Percentiles rank a stretch among this genome's conserved stretches.
Evolutionary conservation across 2,113 vertebrate genomes (phyloP).

Genomic region (Eudyptes chrysolophus): DNA sequence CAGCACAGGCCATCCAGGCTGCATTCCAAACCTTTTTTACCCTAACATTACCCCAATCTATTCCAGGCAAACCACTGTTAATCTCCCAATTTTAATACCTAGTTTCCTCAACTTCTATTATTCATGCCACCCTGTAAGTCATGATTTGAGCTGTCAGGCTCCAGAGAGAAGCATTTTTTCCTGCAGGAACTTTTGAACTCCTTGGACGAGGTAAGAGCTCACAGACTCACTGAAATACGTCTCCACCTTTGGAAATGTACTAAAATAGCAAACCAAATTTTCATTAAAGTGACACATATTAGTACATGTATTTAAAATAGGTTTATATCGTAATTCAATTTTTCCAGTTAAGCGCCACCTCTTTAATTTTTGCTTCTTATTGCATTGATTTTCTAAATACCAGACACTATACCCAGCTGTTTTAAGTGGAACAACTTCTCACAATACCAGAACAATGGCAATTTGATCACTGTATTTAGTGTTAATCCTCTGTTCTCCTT

Average conservation of each 20-base stretch:
- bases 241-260: neutral
- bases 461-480: neutral
- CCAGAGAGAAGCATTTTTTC: neutral
- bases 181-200: neutral
- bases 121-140: neutral
- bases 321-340: neutral
- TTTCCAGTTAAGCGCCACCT: neutral
- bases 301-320: neutral
- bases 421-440: neutral
- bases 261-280: neutral
- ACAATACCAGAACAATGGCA: neutral
- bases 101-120: neutral
- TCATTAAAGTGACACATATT: accelerated
- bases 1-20: neutral
- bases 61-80: neutral
- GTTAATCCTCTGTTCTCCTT: neutral
- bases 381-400: neutral
- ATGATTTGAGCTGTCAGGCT: neutral
- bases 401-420: neutral
- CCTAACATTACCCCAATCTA: neutral
- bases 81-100: neutral
- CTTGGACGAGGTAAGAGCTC: neutral
- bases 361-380: neutral
- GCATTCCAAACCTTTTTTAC: neutral
- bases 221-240: neutral